Percentiles rank a stretch among this genome's conserved stretches.
These are phyloP conservation scores for Hedychridium roseum DNA, from an alignment of 2,888 invertebrate species.

Conservation along the genomic window DNA sequence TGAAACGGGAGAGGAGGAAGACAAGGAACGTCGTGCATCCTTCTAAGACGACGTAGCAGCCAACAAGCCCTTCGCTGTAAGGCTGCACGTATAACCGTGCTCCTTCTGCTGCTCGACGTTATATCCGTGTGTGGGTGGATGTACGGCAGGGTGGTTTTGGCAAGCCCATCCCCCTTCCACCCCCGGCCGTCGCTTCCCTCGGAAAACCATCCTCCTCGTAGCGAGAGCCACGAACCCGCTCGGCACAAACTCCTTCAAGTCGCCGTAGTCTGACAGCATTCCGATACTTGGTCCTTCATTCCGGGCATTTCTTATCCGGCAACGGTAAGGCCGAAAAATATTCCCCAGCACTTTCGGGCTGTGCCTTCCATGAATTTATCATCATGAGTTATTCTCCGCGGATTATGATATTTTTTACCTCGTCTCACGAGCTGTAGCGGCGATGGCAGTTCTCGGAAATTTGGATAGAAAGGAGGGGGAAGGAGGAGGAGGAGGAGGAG, in stretches of 20 bases:
- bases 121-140: slow-evolving; percentile 46
- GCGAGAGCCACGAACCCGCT: slow-evolving; percentile 47
- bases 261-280: slow-evolving; percentile 15
- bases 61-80: slow-evolving; percentile 54
- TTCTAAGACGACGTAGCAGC: slow-evolving; percentile 54
- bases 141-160: slow-evolving; percentile 59
- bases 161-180: slow-evolving; percentile 49
- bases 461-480: background rate
- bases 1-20: slow-evolving; percentile 18
- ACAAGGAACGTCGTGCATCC: slow-evolving; percentile 52
- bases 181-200: slow-evolving; percentile 25
- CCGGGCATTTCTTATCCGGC: background rate
- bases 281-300: background rate
- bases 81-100: slow-evolving; percentile 43
- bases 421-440: no score
- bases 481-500: background rate
- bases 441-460: background rate
- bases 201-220: slow-evolving; percentile 48
- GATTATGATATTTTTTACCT: no score
- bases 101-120: slow-evolving; percentile 38
- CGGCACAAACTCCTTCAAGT: slow-evolving; percentile 43
- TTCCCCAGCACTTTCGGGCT: no score
- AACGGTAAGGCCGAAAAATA: no score
- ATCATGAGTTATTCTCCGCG: background rate
- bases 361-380: no score